Percentiles rank a stretch among this genome's conserved stretches.
These are phyloP conservation scores for Petrolisthes manimaculis DNA, from an alignment of 2,888 invertebrate species.

Conservation along the genomic window DNA sequence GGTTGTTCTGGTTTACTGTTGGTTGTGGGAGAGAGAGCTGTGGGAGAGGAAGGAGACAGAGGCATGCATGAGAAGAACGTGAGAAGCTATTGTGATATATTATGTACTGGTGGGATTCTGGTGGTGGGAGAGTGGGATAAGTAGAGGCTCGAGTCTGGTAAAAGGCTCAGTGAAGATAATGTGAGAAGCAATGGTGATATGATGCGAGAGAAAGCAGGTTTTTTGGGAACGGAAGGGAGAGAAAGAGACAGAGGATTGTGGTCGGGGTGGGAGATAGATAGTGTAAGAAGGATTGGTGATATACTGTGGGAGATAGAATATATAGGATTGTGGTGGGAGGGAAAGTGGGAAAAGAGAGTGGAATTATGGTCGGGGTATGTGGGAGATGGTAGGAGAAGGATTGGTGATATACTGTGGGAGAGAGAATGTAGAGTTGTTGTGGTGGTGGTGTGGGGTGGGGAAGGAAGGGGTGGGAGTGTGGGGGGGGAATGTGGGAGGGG, in stretches of 20 bases:
- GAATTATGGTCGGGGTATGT: neutral
- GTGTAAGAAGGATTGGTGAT: neutral
- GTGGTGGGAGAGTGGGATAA: no score
- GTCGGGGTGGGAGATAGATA: neutral
- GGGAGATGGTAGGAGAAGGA: neutral
- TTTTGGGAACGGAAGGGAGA: neutral
- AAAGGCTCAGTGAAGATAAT: no score
- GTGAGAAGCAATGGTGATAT: no score
- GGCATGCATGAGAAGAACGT: no score
- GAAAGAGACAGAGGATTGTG: no score
- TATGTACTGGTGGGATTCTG: no score
- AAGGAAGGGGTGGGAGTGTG: neutral
- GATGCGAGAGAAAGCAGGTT: no score
- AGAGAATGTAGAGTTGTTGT: neutral
- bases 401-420: neutral
- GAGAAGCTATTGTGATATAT: no score
- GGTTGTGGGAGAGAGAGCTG: conserved; percentile 6
- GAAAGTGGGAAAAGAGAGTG: neutral
- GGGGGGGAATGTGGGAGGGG: neutral
- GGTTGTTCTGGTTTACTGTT: neutral
- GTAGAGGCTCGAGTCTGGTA: no score
- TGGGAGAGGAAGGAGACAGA: neutral
- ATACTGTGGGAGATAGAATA: neutral
- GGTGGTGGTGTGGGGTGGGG: neutral
- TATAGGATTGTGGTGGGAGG: neutral